phyloP scores from a whole-genome alignment of 2,797 vertebrate genomes.

The Phylloscopus collybita region DNA sequence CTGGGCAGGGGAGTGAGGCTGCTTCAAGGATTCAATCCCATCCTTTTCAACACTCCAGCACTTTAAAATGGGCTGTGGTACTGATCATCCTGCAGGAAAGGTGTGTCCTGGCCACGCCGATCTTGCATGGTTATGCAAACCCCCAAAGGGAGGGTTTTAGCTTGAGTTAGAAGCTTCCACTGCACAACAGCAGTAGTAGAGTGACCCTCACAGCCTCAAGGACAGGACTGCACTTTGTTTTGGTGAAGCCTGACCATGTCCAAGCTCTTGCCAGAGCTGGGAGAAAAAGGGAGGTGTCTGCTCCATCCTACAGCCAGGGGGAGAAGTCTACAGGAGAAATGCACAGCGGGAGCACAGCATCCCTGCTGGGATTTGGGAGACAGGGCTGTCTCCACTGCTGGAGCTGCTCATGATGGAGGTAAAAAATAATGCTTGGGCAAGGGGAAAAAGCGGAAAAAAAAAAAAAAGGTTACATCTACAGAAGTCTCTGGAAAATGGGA shows the following conservation, averaged over 20 bases:
- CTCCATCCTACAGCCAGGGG: neutral
- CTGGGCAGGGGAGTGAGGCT: neutral
- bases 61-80: neutral
- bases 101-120: fast-evolving
- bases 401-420: fast-evolving
- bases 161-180: neutral
- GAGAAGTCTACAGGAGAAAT: neutral
- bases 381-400: neutral
- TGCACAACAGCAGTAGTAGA: neutral
- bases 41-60: neutral
- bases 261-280: neutral
- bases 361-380: neutral
- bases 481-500: neutral
- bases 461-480: neutral
- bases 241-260: neutral
- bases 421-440: neutral
- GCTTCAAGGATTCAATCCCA: neutral
- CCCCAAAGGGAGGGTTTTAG: neutral
- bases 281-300: neutral
- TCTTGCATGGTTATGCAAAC: fast-evolving
- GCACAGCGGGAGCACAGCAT: neutral
- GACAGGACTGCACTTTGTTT: neutral
- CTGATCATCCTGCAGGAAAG: neutral
- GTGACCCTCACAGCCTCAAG: neutral
- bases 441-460: neutral